These are phyloP conservation scores for Caretta caretta DNA, from an alignment of 2,113 vertebrate species.

Conservation along the genomic window DNA sequence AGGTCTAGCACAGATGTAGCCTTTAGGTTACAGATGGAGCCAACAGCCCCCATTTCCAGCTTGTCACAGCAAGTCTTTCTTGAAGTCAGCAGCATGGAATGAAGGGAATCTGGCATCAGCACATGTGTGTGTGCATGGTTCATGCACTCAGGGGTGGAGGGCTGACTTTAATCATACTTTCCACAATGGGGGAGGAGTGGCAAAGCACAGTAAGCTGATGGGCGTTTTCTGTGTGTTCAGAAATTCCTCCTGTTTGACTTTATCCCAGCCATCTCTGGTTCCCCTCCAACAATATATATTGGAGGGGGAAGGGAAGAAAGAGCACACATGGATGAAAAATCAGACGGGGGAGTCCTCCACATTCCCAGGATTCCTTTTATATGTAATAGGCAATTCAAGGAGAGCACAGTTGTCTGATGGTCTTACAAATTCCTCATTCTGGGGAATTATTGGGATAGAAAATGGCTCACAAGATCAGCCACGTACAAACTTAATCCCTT, in stretches of 20 bases:
- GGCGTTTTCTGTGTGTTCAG: background rate
- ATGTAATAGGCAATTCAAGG: background rate
- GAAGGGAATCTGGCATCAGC: constrained; percentile 71
- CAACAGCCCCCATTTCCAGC: constrained; percentile 64
- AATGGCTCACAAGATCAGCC: background rate
- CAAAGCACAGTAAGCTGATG: background rate
- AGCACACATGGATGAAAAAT: background rate
- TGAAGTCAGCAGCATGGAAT: constrained; percentile 75
- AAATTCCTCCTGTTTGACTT: background rate
- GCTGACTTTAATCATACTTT: constrained; percentile 56
- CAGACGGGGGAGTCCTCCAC: background rate
- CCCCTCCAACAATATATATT: background rate
- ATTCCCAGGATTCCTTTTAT: constrained; percentile 14
- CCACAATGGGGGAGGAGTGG: background rate
- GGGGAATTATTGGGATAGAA: constrained; percentile 35
- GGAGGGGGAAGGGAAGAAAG: background rate
- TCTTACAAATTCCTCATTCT: background rate
- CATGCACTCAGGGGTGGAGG: constrained; percentile 35
- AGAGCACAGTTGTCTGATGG: constrained; percentile 22
- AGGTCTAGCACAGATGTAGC: constrained; percentile 57
- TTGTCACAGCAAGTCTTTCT: constrained; percentile 71
- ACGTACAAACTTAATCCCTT: background rate
- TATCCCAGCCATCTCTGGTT: background rate
- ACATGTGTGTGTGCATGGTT: constrained; percentile 39
- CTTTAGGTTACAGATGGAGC: constrained; percentile 51